These are phyloP conservation scores for Fistularia commersonii DNA, from an alignment of 2,797 vertebrate genomes.

Conservation along the genomic window DNA sequence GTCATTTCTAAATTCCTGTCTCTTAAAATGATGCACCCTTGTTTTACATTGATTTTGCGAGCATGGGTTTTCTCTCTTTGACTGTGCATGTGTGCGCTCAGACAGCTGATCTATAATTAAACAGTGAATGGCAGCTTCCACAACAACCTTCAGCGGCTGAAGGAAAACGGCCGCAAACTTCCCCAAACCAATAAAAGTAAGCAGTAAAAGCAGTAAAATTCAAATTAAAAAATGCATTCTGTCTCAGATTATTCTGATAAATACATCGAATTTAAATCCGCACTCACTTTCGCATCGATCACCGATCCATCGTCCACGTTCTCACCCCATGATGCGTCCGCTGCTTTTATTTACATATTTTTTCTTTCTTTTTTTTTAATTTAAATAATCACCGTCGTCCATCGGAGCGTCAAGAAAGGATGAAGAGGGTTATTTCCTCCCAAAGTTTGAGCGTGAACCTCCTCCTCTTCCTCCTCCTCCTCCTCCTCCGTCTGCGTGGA, in stretches of 20 bases:
- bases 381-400: no score
- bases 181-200: neutral
- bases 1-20: no score
- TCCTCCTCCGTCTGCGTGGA: neutral
- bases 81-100: slow-evolving; percentile 25
- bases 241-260: no score
- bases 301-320: slow-evolving; percentile 5
- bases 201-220: no score
- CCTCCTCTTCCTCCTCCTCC: slow-evolving; percentile 14
- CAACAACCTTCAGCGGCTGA: slow-evolving; percentile 27
- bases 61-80: no score
- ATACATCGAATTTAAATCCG: no score
- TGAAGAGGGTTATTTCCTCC: neutral
- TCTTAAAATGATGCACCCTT: slow-evolving; percentile 34
- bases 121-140: slow-evolving; percentile 9
- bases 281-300: no score
- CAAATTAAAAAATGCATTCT: no score
- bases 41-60: no score
- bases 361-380: no score
- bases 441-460: neutral
- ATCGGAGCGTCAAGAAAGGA: neutral
- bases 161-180: neutral
- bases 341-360: no score
- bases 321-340: slow-evolving; percentile 55
- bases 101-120: slow-evolving; percentile 60